These are phyloP conservation scores for Prostheceraeus crozeri DNA, from an alignment of 2,888 invertebrate genomes.

Conservation along the genomic window DNA sequence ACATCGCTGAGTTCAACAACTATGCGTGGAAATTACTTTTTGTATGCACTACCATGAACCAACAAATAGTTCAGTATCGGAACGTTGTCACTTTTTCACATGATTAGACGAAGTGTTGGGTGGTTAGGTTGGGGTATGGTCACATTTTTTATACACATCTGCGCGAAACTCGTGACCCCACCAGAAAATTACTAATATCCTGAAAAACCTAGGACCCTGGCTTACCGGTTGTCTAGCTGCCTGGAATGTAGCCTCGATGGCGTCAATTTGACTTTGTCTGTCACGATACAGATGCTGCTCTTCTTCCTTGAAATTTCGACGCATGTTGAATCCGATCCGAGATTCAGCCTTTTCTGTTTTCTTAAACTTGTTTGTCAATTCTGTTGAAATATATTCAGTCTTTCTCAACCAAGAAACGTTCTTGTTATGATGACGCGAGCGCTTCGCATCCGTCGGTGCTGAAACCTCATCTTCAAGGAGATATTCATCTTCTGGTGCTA, in stretches of 20 bases:
- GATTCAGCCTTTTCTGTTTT: slow-evolving; percentile 95
- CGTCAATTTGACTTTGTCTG: slow-evolving; percentile 87
- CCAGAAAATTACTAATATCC: too few relatives aligned
- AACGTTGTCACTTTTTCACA: too few relatives aligned
- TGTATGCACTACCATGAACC: too few relatives aligned
- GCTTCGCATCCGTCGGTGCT: slow-evolving; percentile 49
- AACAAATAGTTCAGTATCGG: too few relatives aligned
- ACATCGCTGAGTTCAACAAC: too few relatives aligned
- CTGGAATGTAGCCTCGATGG: slow-evolving; percentile 92
- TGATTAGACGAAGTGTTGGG: too few relatives aligned
- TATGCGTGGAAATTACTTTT: too few relatives aligned
- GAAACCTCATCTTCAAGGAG: slow-evolving; percentile 78
- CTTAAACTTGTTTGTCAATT: slow-evolving; percentile 83
- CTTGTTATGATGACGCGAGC: slow-evolving; percentile 87
- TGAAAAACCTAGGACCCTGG: too few relatives aligned
- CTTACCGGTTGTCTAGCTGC: slow-evolving; percentile 66
- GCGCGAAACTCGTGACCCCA: too few relatives aligned
- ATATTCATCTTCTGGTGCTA: slow-evolving; percentile 74
- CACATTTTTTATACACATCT: too few relatives aligned
- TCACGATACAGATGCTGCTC: slow-evolving; percentile 92
- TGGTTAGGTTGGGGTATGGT: too few relatives aligned
- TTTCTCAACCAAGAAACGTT: slow-evolving; percentile 95
- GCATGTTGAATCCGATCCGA: slow-evolving; percentile 95
- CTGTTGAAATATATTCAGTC: slow-evolving; percentile 97
- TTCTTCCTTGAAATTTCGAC: slow-evolving; percentile 75